Evolutionary conservation across 30 jellyfish, hydroid and myxozoan species (phyloP), one percentile per base, ranked within the genome.

Genomic region (Morbakka virulenta): DNA sequence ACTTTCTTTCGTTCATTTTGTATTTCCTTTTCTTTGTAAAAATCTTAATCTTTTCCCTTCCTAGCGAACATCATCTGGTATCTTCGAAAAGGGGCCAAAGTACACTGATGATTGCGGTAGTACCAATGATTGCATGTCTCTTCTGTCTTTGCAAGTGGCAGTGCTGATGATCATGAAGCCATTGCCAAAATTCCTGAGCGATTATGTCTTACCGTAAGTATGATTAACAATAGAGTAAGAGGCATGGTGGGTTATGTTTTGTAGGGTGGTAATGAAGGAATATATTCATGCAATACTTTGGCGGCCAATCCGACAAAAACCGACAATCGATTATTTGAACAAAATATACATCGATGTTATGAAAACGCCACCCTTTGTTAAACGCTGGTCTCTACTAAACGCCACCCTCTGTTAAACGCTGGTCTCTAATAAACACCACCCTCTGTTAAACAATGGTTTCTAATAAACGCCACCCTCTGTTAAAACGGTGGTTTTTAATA

Each of bases 81-180:
- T 89, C 26, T 83, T 89, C 28, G 84, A 89, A 26, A 62, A 50
- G 67, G 97, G 97, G 25, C 30, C 68, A 33, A 35, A 41, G 28
- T 89, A 89, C 79, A 72, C 97, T 25, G 97, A 89, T 89, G 47
- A 80, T 35, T 89, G 97, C 64, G 97, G 97, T 0, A 65, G 72
- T 1, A 57, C 80, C 30, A 83, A 83, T 48, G 94, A 89, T 53
- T 89, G 97, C 69, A 82, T 89, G 95, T 89, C 97, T 13, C 65
- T 83, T 31, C 47, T 89, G 12, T 89, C 97, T 1, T 4, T 89
- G 33, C 97, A 89, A 89, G 97, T 89, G 17, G 97, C 96, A 32
- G 87, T 78, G 12, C 75, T 89, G 26, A 82, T 89, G 93, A 81
- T 89, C 14, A 65, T 82, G 85, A 89, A 89, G 52, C 97, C 97